A percentile compares a stretch with the other conserved stretches of the same genome.
These are phyloP conservation scores for Cydia splendana DNA, from an alignment of 1,140 invertebrate species.

Conservation along the genomic window DNA sequence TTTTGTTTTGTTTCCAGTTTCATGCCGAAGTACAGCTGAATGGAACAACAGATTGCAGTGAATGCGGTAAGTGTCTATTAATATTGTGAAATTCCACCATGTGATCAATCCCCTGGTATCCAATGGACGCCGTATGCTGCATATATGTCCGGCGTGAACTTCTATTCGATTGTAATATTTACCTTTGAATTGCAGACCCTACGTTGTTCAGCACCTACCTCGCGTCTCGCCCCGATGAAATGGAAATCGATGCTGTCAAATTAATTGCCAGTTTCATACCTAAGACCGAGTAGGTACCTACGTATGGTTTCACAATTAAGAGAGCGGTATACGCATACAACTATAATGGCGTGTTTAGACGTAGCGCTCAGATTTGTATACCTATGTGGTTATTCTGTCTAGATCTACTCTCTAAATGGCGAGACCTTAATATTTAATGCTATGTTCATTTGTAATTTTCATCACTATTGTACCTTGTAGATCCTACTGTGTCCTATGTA, in stretches of 20 bases:
- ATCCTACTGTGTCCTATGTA: no score
- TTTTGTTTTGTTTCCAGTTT: constrained; percentile 78
- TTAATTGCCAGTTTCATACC: constrained; percentile 79
- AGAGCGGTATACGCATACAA: no score
- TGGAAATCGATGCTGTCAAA: constrained; percentile 84
- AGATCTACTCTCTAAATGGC: no score
- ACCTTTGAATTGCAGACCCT: constrained; percentile 65
- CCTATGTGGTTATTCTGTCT: no score
- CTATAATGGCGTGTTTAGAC: not conserved
- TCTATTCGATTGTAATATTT: not conserved
- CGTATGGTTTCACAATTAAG: not conserved
- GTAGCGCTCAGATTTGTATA: no score
- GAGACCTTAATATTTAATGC: no score
- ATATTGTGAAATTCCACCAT: no score
- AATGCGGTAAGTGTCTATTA: not conserved
- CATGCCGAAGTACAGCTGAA: constrained; percentile 82
- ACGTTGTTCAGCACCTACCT: constrained; percentile 83
- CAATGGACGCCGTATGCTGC: not conserved
- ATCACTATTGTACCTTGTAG: no score
- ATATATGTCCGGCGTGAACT: not conserved
- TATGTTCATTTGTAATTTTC: no score
- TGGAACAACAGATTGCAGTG: constrained; percentile 42
- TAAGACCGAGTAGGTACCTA: constrained; percentile 75
- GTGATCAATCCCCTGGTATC: not conserved
- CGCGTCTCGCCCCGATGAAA: constrained; percentile 80